phyloP scores from a whole-genome alignment of 2,113 vertebrate species.

The Thalassarche chlororhynchos region DNA sequence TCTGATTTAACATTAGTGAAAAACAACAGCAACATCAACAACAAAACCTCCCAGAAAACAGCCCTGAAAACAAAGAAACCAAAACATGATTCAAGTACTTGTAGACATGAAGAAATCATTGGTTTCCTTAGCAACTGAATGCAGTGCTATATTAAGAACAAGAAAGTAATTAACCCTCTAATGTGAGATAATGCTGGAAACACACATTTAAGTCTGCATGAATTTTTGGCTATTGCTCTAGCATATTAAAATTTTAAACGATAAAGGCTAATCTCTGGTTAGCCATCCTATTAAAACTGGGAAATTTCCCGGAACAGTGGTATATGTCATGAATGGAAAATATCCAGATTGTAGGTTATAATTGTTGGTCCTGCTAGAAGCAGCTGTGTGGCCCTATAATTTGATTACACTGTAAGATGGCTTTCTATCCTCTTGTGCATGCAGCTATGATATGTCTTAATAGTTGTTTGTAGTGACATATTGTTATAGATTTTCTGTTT shows the following conservation, averaged over 20 bases:
- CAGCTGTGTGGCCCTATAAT: not conserved
- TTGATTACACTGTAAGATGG: not conserved
- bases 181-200: constrained; percentile 56
- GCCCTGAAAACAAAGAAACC: not conserved
- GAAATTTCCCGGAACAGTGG: not conserved
- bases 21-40: not conserved
- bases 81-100: constrained; percentile 27
- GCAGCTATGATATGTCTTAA: not conserved
- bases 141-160: constrained; percentile 60
- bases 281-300: not conserved
- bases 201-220: constrained; percentile 17
- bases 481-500: not conserved
- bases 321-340: not conserved
- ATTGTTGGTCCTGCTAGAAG: not conserved
- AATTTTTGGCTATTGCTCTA: constrained; percentile 1
- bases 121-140: constrained; percentile 67
- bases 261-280: not conserved
- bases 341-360: not conserved
- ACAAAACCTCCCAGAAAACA: not conserved
- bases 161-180: constrained; percentile 68
- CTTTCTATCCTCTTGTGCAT: not conserved
- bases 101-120: constrained; percentile 36
- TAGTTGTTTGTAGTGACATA: not conserved
- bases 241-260: constrained; percentile 2
- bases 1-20: not conserved